Base-by-base conservation (phyloP, 2,797 vertebrate species). In the Vespertilio murinus region DNA sequence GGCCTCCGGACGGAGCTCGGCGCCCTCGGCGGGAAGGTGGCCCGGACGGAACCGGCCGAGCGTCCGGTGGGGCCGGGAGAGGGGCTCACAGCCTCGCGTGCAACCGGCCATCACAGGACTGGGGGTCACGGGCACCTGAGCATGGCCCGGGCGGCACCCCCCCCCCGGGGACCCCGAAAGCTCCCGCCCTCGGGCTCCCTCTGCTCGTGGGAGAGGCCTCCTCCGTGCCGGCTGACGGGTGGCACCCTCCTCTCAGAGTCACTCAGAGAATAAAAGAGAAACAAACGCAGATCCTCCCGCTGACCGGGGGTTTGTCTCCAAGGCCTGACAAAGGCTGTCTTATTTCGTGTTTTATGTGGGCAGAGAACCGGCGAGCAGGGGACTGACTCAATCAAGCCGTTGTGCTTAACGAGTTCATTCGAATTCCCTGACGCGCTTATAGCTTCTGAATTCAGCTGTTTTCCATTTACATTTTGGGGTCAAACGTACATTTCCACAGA, bases 381-480 rank as follows among this genome's bases (percentile, higher is more conserved):
- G 0, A 7, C 35, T 92, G 92, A 97, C 93, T 97, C 70, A 71
- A 82, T 75, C 74, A 96, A 95, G 79, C 20, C 86, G 47, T 45
- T 93, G 38, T 75, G 30, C 81, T 88, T 97, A 90, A 87, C 81
- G 74, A 75, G 77, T 69, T 93, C 47, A 69, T 90, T 78, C 92
- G 56, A 90, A 94, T 83, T 65, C 93, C 89, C 93, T 96, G 35
- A 96, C 82, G 84, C 67, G 96, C 94, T 96, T 96, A 95, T 4
- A 93, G 80, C 8, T 96, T 97, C 25, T 93, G 71, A 92, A 71
- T 96, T 94, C 42, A 42, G 2, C 73, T 93, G 65, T 69, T 49
- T 95, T 96, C 65, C 67, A 93, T 52, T 96, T 80, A 73, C 88
- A 94, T 77, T 74, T 94, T 82, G 91, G 33, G 86, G 93, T 94